Percentiles rank a stretch among this genome's conserved stretches.
Evolutionary conservation across 2,888 invertebrate species (phyloP).

Genomic region (Carpatolechia fugitivella): DNA sequence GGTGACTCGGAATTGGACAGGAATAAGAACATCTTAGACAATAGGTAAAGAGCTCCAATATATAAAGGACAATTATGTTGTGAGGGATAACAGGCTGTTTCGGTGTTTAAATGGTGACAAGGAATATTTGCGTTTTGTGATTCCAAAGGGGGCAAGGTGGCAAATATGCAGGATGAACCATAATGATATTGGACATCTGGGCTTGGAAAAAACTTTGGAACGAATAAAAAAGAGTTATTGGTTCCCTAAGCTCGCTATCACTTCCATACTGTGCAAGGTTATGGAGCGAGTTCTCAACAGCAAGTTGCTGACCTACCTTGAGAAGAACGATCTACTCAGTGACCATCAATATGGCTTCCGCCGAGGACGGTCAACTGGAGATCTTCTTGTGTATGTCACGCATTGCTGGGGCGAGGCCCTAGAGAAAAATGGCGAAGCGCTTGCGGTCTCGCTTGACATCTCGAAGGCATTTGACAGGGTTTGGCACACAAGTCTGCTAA

Average conservation of each 20-base stretch:
- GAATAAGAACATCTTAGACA: neutral
- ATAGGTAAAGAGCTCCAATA: neutral
- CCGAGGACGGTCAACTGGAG: no score
- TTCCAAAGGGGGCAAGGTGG: slow-evolving; percentile 19
- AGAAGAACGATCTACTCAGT: no score
- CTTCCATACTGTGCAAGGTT: no score
- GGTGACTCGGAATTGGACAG: neutral
- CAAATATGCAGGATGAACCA: slow-evolving; percentile 35
- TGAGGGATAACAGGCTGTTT: neutral
- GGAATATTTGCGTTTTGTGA: slow-evolving; percentile 2
- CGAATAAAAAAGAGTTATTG: slow-evolving; percentile 23
- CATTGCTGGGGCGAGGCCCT: no score
- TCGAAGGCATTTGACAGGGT: no score
- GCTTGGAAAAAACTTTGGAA: neutral
- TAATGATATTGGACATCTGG: neutral
- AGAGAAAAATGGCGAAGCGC: no score
- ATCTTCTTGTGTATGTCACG: no score
- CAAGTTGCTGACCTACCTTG: no score
- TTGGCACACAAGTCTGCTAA: no score
- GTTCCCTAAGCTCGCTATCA: neutral
- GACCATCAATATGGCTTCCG: no score
- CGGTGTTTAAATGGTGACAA: neutral
- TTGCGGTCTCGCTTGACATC: no score
- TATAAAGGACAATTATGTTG: neutral
- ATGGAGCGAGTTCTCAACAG: no score